phyloP scores from a whole-genome alignment of 1,140 invertebrate species.

The Ceratina japonica region DNA sequence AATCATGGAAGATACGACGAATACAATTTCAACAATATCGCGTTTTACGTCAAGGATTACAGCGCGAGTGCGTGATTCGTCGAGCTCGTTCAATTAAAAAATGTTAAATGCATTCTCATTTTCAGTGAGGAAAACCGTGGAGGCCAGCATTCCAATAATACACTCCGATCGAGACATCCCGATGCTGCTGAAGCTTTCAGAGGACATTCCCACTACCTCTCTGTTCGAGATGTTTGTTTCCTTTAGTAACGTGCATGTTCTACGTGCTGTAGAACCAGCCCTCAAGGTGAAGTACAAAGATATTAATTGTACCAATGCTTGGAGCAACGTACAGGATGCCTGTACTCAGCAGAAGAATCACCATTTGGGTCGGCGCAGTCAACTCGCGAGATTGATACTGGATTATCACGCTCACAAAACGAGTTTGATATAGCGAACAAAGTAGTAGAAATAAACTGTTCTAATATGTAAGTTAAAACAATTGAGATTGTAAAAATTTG shows the following conservation, averaged over 20 bases:
- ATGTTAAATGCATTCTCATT: constrained; percentile 53
- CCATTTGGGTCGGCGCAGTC: constrained; percentile 76
- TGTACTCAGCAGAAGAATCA: constrained; percentile 70
- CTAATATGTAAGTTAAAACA: too few relatives aligned
- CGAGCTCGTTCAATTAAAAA: not conserved
- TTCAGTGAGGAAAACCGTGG: constrained; percentile 83
- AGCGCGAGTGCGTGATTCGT: constrained; percentile 80
- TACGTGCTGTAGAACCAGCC: constrained; percentile 86
- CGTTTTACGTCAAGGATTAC: constrained; percentile 92
- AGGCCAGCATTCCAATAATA: constrained; percentile 82
- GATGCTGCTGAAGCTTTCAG: constrained; percentile 71
- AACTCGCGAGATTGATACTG: constrained; percentile 77
- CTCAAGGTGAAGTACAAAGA: constrained; percentile 82
- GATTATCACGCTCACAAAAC: constrained; percentile 67
- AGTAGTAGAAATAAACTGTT: too few relatives aligned
- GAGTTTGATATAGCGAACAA: not conserved
- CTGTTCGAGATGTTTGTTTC: constrained; percentile 84
- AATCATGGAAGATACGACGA: constrained; percentile 90
- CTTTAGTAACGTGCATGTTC: constrained; percentile 82
- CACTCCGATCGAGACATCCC: constrained; percentile 83
- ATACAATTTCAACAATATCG: constrained; percentile 85
- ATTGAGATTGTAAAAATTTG: too few relatives aligned
- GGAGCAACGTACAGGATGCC: constrained; percentile 62
- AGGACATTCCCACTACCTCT: constrained; percentile 72
- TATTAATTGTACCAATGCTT: constrained; percentile 68